Percentiles rank a stretch among this genome's conserved stretches.
Evolutionary conservation across 2,113 vertebrate species (phyloP).

Genomic region (Atherinomorus stipes): DNA sequence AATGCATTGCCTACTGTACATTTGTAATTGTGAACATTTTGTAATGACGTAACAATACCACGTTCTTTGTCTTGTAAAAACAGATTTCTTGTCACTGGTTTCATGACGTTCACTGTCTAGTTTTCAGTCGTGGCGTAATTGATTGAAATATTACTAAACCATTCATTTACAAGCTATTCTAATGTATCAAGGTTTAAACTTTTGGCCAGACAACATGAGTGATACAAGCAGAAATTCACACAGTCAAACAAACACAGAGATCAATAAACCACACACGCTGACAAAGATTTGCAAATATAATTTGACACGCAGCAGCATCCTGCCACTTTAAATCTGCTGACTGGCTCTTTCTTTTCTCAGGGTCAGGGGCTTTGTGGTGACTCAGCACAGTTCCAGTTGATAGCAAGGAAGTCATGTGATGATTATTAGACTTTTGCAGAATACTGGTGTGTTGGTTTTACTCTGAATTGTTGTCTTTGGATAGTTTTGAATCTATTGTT

Average conservation of each 20-base stretch:
- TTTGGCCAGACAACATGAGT: background rate
- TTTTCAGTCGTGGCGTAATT: no score
- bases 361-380: constrained; percentile 16
- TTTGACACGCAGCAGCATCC: constrained; percentile 1
- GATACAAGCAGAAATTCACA: background rate
- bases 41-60: no score
- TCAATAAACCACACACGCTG: constrained; percentile 13
- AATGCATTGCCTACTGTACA: no score
- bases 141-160: no score
- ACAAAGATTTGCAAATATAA: constrained; percentile 11
- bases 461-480: background rate
- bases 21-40: no score
- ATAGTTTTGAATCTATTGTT: background rate
- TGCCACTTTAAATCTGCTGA: constrained; percentile 34
- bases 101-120: no score
- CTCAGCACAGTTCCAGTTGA: constrained; percentile 30
- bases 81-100: no score
- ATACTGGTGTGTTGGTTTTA: background rate
- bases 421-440: background rate
- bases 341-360: constrained; percentile 21
- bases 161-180: no score
- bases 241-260: background rate
- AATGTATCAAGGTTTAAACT: background rate
- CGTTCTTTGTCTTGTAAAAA: no score
- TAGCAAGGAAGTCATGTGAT: constrained; percentile 7